Conservation (phyloP, 1,140 invertebrate species). For the Cotesia typhae region DNA sequence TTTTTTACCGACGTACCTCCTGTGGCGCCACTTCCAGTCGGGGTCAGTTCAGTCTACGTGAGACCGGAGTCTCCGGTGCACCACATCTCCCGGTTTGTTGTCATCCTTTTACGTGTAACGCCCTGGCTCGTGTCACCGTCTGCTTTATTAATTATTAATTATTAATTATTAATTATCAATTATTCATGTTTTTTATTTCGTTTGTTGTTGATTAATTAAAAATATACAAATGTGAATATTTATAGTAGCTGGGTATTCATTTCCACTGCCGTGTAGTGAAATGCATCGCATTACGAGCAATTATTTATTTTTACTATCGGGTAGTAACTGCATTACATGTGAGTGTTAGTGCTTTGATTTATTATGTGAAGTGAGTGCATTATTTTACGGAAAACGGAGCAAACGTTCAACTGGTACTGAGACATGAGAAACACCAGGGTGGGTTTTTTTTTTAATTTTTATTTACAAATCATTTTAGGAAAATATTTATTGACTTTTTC, state of each 20-base stretch:
- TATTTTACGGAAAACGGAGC: too few species aligned
- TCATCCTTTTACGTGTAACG: conserved; percentile 6
- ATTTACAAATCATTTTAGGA: background rate
- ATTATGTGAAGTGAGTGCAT: too few species aligned
- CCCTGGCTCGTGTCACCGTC: background rate
- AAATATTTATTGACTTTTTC: too few species aligned
- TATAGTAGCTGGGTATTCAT: too few species aligned
- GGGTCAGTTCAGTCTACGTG: conserved; percentile 53
- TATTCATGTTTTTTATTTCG: too few species aligned
- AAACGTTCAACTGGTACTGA: conserved; percentile 22
- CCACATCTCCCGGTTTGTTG: conserved; percentile 2
- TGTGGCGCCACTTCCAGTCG: conserved; percentile 51
- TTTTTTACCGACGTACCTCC: conserved; percentile 31
- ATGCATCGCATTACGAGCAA: too few species aligned
- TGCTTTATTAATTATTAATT: conserved; percentile 8
- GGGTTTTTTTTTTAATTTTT: conserved; percentile 31
- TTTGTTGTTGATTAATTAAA: too few species aligned
- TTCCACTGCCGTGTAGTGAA: too few species aligned
- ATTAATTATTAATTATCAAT: background rate
- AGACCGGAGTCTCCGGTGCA: conserved; percentile 45
- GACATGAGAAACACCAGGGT: conserved; percentile 50
- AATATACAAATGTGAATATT: too few species aligned
- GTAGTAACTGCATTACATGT: too few species aligned
- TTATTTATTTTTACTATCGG: too few species aligned
- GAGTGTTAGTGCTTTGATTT: too few species aligned